Evolutionary conservation across 2,888 invertebrate species (phyloP).

Genomic region (Loripinus fragilis): DNA sequence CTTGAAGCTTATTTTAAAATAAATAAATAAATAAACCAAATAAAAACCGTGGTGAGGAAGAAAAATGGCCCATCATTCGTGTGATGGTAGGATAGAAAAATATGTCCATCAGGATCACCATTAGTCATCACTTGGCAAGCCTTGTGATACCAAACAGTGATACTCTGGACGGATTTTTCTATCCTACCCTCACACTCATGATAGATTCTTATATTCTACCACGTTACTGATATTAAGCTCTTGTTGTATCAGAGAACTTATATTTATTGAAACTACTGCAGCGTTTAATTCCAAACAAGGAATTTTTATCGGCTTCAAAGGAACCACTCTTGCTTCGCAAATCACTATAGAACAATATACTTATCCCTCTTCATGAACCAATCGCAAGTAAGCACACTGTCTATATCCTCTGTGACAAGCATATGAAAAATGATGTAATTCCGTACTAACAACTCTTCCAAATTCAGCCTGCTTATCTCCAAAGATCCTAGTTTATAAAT

Average conservation of each 20-base stretch:
- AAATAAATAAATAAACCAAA: too few relatives aligned
- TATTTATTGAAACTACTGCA: slow-evolving; percentile 32
- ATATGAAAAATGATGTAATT: slow-evolving; percentile 51
- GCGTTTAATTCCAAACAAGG: slow-evolving; percentile 54
- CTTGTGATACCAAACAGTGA: too few relatives aligned
- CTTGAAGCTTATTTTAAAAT: too few relatives aligned
- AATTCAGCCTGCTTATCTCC: slow-evolving; percentile 35
- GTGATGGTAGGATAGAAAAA: too few relatives aligned
- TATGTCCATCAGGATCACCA: too few relatives aligned
- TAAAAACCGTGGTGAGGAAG: too few relatives aligned
- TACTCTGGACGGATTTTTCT: too few relatives aligned
- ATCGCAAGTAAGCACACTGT: slow-evolving; percentile 39
- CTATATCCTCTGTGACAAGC: slow-evolving; percentile 54
- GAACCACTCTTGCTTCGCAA: slow-evolving; percentile 48
- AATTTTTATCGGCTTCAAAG: slow-evolving; percentile 37
- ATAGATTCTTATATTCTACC: too few relatives aligned
- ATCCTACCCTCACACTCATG: too few relatives aligned
- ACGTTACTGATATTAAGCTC: slow-evolving; percentile 25
- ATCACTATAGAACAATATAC: slow-evolving; percentile 53
- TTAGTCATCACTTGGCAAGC: too few relatives aligned
- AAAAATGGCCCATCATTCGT: too few relatives aligned
- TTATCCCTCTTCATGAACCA: slow-evolving; percentile 23
- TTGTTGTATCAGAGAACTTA: slow-evolving; percentile 19
- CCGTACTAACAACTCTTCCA: slow-evolving; percentile 20
- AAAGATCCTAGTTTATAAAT: slow-evolving; percentile 34